Base-by-base conservation (phyloP, 2,797 vertebrate species). In the Pyrrhura leucotis region DNA sequence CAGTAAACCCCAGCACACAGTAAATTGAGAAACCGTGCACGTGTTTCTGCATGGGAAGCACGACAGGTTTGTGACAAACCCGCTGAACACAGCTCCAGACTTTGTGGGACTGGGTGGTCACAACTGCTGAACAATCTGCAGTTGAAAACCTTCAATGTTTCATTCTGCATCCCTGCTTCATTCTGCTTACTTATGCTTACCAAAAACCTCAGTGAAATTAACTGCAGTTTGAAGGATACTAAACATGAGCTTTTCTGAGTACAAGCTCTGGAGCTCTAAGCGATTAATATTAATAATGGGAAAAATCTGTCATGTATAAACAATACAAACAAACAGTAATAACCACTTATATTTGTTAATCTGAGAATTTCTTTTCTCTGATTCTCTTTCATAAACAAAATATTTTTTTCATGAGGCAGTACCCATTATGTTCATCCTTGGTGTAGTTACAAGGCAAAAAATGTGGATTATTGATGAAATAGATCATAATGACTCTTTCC, bases 251-350 rank as follows among this genome's bases (percentile, higher is more conserved):
- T 91, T 93, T 83, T 78, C 53, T 35, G 53, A 95, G 72, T 67
- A 94, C 86, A 97, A 93, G 67, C 94, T 97, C 67, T 73, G 50
- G 81, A 92, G 90, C 81, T 96, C 72, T 89, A 97, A 97, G 97
- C 95, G 94, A 96, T 97, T 98, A 97, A 97, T 96, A 97, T 93
- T 94, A 97, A 96, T 96, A 95, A 95, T 74, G 75, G 92, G 53
- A 25, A 96, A 96, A 97, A 90, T 91, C 56, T 88, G 82, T 91
- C 95, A 91, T 85, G 63, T 79, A 88, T 71, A 68, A 91, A 92
- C 88, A 89, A 63, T 42, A 84, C 76, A 95, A 95, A 94, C 87
- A 95, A 89, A 93, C 59, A 95, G 71, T 58, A 94, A 89, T 85
- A 96, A 56, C 62, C 77, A 91, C 77, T 89, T 96, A 85, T 62